Conservation (phyloP, 2,888 invertebrate genomes). For the Oligia strigilis region DNA sequence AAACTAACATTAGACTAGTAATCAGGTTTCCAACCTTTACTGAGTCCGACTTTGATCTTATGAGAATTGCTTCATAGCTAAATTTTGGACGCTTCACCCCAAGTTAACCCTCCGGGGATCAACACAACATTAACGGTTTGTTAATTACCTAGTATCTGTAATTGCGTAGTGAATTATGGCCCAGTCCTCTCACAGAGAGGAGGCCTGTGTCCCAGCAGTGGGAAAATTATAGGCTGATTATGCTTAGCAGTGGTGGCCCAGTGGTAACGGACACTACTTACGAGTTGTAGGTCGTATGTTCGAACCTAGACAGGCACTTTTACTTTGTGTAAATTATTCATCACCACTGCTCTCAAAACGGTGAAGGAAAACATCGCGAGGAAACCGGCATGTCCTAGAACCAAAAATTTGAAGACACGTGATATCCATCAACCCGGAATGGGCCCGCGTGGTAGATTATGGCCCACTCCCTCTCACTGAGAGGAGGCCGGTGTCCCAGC, state of each 20-base stretch:
- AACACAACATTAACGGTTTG: slow-evolving; percentile 17
- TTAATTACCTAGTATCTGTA: slow-evolving; percentile 17
- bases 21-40: background rate
- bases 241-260: too few species aligned
- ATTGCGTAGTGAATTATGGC: background rate
- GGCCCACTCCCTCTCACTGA: background rate
- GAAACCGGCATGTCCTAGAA: too few species aligned
- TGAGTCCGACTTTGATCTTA: background rate
- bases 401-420: too few species aligned
- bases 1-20: background rate
- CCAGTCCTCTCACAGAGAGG: background rate
- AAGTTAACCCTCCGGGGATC: background rate
- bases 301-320: too few species aligned
- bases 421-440: too few species aligned
- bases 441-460: background rate
- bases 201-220: background rate
- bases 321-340: too few species aligned
- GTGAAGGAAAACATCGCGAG: too few species aligned
- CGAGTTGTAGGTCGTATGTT: too few species aligned
- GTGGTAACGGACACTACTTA: too few species aligned
- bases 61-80: background rate
- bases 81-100: slow-evolving; percentile 5
- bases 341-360: too few species aligned
- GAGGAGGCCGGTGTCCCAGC: background rate
- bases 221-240: too few species aligned